These are phyloP conservation scores for Myoxocephalus aenaeus DNA, from an alignment of 2,797 vertebrate species.

Conservation along the genomic window DNA sequence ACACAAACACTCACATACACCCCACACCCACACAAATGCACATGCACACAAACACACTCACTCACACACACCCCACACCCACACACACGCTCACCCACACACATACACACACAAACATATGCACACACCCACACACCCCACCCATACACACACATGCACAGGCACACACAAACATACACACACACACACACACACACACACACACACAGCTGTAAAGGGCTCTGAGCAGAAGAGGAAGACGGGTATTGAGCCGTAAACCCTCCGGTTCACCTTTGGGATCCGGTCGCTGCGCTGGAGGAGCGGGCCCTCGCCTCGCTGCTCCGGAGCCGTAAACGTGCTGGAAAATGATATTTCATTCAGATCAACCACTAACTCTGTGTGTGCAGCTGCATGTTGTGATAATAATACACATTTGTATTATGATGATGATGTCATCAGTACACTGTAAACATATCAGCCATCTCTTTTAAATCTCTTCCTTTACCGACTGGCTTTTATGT, in stretches of 20 bases:
- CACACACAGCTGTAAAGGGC: constrained; percentile 67
- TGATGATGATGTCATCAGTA: neutral
- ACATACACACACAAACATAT: too few species aligned
- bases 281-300: too few species aligned
- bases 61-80: constrained; percentile 54
- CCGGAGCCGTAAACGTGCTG: constrained; percentile 1
- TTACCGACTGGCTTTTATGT: too few species aligned
- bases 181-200: too few species aligned
- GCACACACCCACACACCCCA: constrained; percentile 52
- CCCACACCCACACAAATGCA: constrained; percentile 61
- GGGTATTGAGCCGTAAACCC: constrained; percentile 86
- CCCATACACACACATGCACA: constrained; percentile 40
- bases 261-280: constrained; percentile 60
- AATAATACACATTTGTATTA: too few species aligned
- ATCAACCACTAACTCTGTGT: neutral
- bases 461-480: too few species aligned
- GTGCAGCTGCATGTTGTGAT: neutral
- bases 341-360: constrained; percentile 23
- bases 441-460: neutral
- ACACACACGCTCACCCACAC: too few species aligned
- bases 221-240: constrained; percentile 73
- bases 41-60: too few species aligned
- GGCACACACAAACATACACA: too few species aligned
- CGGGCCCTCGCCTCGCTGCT: too few species aligned
- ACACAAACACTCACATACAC: too few species aligned